phyloP scores from a whole-genome alignment of 2,113 vertebrate species.

The Crocuta crocuta region DNA sequence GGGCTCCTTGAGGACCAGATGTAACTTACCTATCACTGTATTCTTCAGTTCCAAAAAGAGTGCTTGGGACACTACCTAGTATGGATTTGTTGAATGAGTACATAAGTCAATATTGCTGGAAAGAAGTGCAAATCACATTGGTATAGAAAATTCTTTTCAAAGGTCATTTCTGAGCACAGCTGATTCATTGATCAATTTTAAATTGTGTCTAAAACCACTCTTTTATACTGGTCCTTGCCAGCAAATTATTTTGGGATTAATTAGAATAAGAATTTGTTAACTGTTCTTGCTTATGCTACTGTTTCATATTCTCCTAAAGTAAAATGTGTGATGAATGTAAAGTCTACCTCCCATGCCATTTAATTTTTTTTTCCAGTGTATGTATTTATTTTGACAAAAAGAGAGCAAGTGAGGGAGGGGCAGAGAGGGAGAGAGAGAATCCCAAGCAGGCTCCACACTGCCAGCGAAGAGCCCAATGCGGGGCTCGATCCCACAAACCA shows the following conservation, averaged over 20 bases:
- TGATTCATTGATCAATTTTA: conserved; percentile 1
- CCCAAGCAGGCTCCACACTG: too few species aligned
- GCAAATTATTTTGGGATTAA: conserved; percentile 17
- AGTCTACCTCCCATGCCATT: neutral
- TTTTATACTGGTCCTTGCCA: conserved; percentile 15
- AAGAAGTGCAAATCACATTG: neutral
- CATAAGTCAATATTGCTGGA: neutral
- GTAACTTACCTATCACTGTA: neutral
- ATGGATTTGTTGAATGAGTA: neutral
- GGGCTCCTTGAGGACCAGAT: neutral
- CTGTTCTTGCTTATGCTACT: conserved; percentile 25
- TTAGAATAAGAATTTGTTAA: conserved; percentile 55
- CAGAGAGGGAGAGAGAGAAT: too few species aligned
- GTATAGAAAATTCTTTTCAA: conserved; percentile 36
- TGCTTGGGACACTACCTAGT: neutral
- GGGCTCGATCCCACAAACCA: too few species aligned
- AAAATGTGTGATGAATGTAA: conserved; percentile 50
- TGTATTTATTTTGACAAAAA: neutral
- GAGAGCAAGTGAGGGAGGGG: too few species aligned
- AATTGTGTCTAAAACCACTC: conserved; percentile 31
- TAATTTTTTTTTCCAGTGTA: neutral
- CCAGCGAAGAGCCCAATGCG: too few species aligned
- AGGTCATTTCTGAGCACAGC: neutral
- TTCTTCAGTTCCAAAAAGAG: neutral
- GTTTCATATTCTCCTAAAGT: neutral